Base-by-base conservation (phyloP, 2,888 invertebrate genomes). In the Drosophila peninsularis region DNA sequence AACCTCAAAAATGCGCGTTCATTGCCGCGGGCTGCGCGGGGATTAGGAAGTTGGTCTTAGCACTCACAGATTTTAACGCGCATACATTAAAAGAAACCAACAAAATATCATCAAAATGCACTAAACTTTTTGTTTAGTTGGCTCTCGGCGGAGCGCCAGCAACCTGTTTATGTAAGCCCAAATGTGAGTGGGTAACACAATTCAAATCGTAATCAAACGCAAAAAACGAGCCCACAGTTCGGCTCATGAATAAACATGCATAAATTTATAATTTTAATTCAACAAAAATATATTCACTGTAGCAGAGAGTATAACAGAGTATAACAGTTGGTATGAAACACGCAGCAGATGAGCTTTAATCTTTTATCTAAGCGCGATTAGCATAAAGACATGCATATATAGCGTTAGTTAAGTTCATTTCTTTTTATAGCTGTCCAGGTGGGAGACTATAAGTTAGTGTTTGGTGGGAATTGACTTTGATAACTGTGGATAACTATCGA, bases 221-320 rank as follows among this genome's bases (percentile, higher is more conserved):
- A 54, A 34, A 41, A 19, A 50, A 44, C 53, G 57, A 57, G 71
- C 62, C 34, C 52, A 64, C 53, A 66, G 54, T 37, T 44, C 27
- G 27, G 60, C 57, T 82, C 77, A 88, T 82, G 83, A 88, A 82
- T 82, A 88, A 82, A 86, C 83, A 82, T 82, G 76, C 77, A 72
- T 66, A 80, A 78, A 80, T 77, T 65, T 69, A 79, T 75, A 79
- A 68, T 49, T 55, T 74, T 66, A 42, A 34, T 32, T 32, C 34
- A 9, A 24, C 34, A n/a, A 17, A 55, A 45, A 27, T 10, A 27
- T n/a, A n/a, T 45, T 27, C 44, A 17, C 24, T 36, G 17, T 44
- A 44, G 11, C 13, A 2, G 10, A 6, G 4, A 5, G 1, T 13
- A 14, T 14, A 4, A 37, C 19, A 19, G 36, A 34, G 42, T 44